phyloP scores from a whole-genome alignment of 2,888 invertebrate genomes.

The Leucophora obtusa region DNA sequence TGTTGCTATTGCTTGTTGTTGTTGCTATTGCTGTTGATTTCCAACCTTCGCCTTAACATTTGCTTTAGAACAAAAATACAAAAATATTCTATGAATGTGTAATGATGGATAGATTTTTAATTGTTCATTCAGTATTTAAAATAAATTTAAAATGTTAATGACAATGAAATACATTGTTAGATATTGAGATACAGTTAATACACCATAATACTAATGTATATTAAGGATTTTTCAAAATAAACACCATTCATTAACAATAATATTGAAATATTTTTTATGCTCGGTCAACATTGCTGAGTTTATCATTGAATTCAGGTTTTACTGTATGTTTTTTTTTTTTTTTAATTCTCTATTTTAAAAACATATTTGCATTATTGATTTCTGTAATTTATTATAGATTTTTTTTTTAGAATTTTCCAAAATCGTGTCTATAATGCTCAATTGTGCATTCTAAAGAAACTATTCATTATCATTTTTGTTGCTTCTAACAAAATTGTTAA shows the following conservation, averaged over 20 bases:
- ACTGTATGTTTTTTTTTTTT: neutral
- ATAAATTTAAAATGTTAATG: conserved; percentile 43
- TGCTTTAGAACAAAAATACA: neutral
- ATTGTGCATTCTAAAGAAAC: conserved; percentile 48
- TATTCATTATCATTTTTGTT: conserved; percentile 48
- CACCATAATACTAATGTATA: too few relatives aligned
- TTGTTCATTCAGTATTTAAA: conserved; percentile 31
- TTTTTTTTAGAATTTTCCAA: conserved; percentile 43
- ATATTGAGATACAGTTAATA: neutral
- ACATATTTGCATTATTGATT: conserved; percentile 31
- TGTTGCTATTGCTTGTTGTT: neutral
- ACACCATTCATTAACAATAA: too few relatives aligned
- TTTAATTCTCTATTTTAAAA: neutral
- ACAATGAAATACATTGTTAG: conserved; percentile 34
- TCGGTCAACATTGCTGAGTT: too few relatives aligned
- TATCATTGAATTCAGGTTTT: neutral
- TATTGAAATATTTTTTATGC: too few relatives aligned
- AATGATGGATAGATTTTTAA: conserved; percentile 8
- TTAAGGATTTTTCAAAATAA: too few relatives aligned
- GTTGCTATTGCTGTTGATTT: conserved; percentile 11
- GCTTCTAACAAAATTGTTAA: conserved; percentile 25
- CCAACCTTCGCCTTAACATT: conserved; percentile 64
- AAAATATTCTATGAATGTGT: conserved; percentile 6
- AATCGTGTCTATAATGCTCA: conserved; percentile 60
- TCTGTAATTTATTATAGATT: conserved; percentile 34